Percentiles rank a stretch among this genome's conserved stretches.
phyloP scores from a whole-genome alignment of 2,888 invertebrate genomes.

The Sepioteuthis lessoniana region DNA sequence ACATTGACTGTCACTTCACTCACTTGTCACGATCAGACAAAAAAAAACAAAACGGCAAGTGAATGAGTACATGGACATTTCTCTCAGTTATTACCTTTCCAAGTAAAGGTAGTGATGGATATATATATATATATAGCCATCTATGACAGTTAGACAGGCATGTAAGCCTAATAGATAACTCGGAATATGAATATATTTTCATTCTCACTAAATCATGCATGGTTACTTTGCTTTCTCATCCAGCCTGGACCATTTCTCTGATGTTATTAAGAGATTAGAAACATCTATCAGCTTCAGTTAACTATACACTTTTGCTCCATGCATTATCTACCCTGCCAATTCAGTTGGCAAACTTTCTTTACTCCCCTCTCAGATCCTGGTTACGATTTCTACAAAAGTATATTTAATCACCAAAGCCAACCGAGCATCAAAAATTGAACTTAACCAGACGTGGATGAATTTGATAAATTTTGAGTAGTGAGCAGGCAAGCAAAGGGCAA shows the following conservation, averaged over 20 bases:
- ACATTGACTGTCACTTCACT: too few species aligned
- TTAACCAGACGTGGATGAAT: background rate
- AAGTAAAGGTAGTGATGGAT: too few species aligned
- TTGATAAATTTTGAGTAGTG: background rate
- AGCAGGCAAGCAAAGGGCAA: background rate
- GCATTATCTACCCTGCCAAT: background rate
- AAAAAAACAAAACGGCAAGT: too few species aligned
- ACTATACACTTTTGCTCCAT: background rate
- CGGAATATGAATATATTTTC: background rate
- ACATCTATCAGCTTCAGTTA: background rate
- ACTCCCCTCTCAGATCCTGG: background rate
- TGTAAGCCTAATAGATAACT: background rate
- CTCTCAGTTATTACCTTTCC: too few species aligned
- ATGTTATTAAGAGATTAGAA: background rate
- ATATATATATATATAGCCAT: too few species aligned
- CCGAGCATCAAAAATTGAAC: background rate
- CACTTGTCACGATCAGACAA: too few species aligned
- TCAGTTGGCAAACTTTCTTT: background rate
- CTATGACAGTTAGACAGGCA: background rate
- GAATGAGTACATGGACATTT: too few species aligned
- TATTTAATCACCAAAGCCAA: background rate
- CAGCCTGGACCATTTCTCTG: background rate
- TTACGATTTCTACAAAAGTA: background rate
- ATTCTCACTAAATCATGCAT: background rate
- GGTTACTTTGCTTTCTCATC: background rate